These are phyloP conservation scores for Theropithecus gelada DNA, from an alignment of 2,113 vertebrate species.

Conservation along the genomic window DNA sequence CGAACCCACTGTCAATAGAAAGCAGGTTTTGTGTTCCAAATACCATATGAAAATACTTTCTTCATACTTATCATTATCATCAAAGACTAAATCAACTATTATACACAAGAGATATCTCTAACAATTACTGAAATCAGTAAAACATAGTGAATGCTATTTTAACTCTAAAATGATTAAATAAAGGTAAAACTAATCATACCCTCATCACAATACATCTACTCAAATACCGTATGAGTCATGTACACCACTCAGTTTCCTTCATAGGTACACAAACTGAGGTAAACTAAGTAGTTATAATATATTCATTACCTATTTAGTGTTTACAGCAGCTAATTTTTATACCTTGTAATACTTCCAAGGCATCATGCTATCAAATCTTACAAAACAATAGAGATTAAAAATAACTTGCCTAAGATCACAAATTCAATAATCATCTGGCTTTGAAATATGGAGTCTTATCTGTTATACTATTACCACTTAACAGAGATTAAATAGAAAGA, in stretches of 20 bases:
- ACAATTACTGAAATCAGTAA: not conserved
- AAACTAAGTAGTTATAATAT: not conserved
- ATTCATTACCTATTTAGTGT: not conserved
- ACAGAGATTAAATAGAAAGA: constrained; percentile 48
- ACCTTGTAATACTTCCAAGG: not conserved
- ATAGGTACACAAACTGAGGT: not conserved
- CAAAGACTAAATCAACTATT: not conserved
- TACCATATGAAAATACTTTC: not conserved
- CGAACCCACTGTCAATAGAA: not conserved
- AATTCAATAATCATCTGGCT: constrained; percentile 10
- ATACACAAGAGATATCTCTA: not conserved
- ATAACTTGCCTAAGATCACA: constrained; percentile 43
- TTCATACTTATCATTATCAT: constrained; percentile 3
- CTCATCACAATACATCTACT: not conserved
- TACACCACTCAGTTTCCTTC: not conserved
- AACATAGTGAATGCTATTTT: not conserved
- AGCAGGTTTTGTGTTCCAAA: not conserved
- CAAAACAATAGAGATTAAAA: constrained; percentile 37
- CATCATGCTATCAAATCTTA: not conserved
- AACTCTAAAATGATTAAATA: not conserved
- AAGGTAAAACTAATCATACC: not conserved
- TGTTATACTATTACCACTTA: not conserved
- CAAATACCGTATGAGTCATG: not conserved
- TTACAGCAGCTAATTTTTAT: not conserved
- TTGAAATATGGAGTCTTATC: constrained; percentile 40